phyloP scores from a whole-genome alignment of 1,140 invertebrate species.

The Penaeus indicus region DNA sequence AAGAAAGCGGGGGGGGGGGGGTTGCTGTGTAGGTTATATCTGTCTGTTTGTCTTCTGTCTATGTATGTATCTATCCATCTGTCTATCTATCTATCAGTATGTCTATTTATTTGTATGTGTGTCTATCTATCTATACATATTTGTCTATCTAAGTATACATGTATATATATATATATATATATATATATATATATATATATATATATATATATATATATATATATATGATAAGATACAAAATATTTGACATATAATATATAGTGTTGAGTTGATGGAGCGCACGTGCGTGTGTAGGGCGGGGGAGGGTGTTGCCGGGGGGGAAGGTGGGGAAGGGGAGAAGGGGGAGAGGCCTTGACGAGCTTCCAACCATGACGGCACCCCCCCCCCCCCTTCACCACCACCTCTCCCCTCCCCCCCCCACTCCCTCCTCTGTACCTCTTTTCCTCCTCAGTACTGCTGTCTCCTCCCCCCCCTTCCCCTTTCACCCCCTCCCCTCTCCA shows the following conservation, averaged over 20 bases:
- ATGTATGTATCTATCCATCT: background rate
- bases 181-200: background rate
- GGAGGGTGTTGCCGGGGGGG: no score
- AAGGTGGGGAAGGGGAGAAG: no score
- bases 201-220: slow-evolving; percentile 34
- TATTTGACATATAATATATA: background rate
- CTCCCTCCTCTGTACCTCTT: no score
- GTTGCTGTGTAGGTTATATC: background rate
- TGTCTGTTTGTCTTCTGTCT: background rate
- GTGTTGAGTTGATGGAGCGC: background rate
- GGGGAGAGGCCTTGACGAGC: no score
- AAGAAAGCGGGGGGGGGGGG: background rate
- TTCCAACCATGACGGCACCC: no score
- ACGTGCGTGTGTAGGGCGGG: no score
- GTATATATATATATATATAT: background rate
- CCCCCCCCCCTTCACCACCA: no score
- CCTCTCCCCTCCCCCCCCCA: no score
- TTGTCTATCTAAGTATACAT: no score
- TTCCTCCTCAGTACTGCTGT: background rate
- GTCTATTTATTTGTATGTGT: background rate
- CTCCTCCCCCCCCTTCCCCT: background rate
- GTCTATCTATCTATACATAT: background rate
- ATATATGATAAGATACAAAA: background rate
- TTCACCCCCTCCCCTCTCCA: background rate
- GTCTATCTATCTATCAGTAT: background rate